These are phyloP conservation scores for Amblyornis subalaris DNA, from an alignment of 2,113 vertebrate species.

Conservation along the genomic window DNA sequence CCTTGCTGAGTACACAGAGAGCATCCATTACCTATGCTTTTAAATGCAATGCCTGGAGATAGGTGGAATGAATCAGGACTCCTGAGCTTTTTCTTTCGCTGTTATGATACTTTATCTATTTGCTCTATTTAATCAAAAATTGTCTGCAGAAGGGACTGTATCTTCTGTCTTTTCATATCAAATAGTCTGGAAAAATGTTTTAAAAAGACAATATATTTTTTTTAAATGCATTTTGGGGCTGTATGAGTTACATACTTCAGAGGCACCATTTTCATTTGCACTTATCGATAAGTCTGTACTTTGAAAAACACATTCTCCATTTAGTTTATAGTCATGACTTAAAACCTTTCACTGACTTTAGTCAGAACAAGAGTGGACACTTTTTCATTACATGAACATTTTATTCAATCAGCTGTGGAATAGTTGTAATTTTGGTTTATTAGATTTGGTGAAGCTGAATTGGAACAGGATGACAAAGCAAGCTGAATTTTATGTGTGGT, in stretches of 20 bases:
- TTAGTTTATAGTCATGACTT: neutral
- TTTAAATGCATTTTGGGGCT: neutral
- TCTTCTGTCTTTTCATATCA: neutral
- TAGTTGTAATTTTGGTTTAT: conserved; percentile 16
- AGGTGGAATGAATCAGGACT: neutral
- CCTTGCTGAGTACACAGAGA: neutral
- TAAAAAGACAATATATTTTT: neutral
- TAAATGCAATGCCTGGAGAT: neutral
- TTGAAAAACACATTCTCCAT: neutral
- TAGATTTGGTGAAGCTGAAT: neutral
- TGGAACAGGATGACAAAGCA: neutral
- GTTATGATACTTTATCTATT: neutral
- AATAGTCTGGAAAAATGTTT: neutral
- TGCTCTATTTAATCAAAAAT: neutral
- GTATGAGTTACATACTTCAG: neutral
- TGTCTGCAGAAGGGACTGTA: neutral
- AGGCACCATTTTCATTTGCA: neutral
- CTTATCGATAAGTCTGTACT: neutral
- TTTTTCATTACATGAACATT: neutral
- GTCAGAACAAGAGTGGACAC: neutral
- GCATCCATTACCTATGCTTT: neutral
- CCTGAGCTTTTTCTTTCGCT: neutral
- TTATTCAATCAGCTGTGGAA: conserved; percentile 1
- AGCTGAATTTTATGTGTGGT: neutral
- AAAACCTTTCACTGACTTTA: neutral